Evolutionary conservation across 2,113 vertebrate species (phyloP), one percentile per base, ranked within the genome.

Genomic region (Gymnarchus niloticus): DNA sequence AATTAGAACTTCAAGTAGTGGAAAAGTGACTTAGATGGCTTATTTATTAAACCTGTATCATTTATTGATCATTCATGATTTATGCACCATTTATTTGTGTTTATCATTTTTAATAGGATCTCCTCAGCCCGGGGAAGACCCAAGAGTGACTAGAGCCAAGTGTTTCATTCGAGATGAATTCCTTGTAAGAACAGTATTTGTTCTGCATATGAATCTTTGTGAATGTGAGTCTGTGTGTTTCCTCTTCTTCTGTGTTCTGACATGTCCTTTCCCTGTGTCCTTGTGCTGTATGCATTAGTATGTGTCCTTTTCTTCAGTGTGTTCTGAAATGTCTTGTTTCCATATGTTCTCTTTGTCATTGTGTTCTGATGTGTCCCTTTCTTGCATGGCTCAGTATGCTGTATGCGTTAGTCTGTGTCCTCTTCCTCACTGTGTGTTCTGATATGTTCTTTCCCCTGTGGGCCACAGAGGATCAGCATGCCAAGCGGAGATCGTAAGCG

Each of bases 91-190:
- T 81, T 37, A 33, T 81, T 28, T 52, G 52, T 54, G 44, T 78
- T n/a, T 85, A 6, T 81, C n/a, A 14, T 65, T 52, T 4, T 85
- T 93, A 84, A 89, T 92, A 97, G 96, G 95, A 85, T 95, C 93
- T 85, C 95, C 96, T 87, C 96, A 97, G 86, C 95, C 95, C 28
- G 96, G 96, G 91, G 96, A 97, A 91, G 96, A 97, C 88, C 95
- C 96, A 87, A 96, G 95, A 94, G 96, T 97, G 33, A 97, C 96
- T 65, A 95, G 95, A 91, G 96, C 96, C 85, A 97, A 97, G 91
- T 97, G 96, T 93, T 97, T 97, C 88, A 97, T 97, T 90, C 93
- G 96, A 86, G 96, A 97, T 91, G 95, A 97, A 89, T 97, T 97
- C 91, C 90, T 97, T 93, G 96, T 96, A 92, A 93, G 95, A 89